Percentiles rank a stretch among this genome's conserved stretches.
phyloP scores from a whole-genome alignment of 2,888 invertebrate species.

The Allolobophora icterica region DNA sequence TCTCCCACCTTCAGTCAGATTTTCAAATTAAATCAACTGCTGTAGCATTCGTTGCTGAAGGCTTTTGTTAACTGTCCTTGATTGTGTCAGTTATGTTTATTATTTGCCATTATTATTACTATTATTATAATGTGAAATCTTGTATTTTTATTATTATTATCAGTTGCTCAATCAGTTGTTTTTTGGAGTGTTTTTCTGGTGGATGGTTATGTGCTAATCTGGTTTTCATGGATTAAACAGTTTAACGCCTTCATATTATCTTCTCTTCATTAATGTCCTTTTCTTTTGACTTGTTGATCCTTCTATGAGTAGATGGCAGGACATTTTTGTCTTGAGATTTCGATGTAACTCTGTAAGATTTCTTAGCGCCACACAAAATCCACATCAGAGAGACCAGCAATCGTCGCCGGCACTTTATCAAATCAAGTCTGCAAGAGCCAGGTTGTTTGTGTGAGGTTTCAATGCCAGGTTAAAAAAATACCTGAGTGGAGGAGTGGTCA shows the following conservation, averaged over 20 bases:
- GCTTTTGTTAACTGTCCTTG: neutral
- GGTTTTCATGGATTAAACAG: neutral
- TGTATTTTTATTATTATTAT: slow-evolving; percentile 7
- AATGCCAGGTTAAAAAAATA: too few species aligned
- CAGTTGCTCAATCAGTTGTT: slow-evolving; percentile 3
- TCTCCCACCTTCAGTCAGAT: neutral
- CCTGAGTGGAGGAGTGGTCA: too few species aligned
- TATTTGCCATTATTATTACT: neutral
- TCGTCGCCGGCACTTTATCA: neutral
- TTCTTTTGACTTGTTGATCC: neutral
- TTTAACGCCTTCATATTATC: neutral
- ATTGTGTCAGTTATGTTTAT: neutral
- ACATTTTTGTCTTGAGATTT: neutral
- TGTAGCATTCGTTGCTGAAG: neutral
- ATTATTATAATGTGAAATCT: neutral
- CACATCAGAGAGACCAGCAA: neutral
- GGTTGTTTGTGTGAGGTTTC: neutral
- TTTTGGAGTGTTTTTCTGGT: neutral
- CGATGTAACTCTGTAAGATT: neutral
- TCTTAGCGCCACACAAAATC: neutral
- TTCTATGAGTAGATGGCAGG: neutral
- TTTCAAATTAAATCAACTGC: neutral
- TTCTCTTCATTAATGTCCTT: neutral
- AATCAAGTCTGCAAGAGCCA: neutral
- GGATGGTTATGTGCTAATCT: neutral